phyloP scores from a whole-genome alignment of 2,888 invertebrate species.

The Sphaerophoria rueppellii region DNA sequence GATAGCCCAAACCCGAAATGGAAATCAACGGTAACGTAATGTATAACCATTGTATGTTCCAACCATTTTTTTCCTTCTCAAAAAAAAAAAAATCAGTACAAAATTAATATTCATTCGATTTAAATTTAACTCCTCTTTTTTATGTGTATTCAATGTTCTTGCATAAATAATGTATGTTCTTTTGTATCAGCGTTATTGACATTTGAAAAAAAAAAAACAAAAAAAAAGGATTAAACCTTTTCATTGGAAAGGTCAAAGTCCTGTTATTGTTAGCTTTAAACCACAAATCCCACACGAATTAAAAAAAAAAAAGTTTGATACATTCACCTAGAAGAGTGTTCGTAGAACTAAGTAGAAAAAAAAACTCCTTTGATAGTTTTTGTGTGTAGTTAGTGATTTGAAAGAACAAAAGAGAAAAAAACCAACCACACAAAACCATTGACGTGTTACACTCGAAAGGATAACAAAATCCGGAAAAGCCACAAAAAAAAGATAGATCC shows the following conservation, averaged over 20 bases:
- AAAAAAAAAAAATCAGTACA: constrained; percentile 16
- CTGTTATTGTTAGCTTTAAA: constrained; percentile 45
- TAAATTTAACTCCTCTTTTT: constrained; percentile 29
- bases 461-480: constrained; percentile 68
- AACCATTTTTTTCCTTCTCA: constrained; percentile 13
- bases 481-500: constrained; percentile 34
- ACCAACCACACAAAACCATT: constrained; percentile 49
- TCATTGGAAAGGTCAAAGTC: constrained; percentile 60
- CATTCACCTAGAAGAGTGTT: constrained; percentile 35
- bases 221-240: neutral
- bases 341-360: constrained; percentile 37
- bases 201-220: constrained; percentile 4
- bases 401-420: constrained; percentile 28
- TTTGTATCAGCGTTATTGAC: constrained; percentile 21
- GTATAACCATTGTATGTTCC: constrained; percentile 9
- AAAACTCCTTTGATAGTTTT: constrained; percentile 21
- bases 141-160: constrained; percentile 38
- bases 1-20: constrained; percentile 81
- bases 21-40: constrained; percentile 81
- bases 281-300: constrained; percentile 41
- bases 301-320: neutral
- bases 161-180: constrained; percentile 23
- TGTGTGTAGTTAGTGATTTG: constrained; percentile 31
- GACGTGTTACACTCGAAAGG: constrained; percentile 67
- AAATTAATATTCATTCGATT: constrained; percentile 14